These are phyloP conservation scores for Drosophila erecta DNA, from an alignment of 1,140 invertebrate species.

Conservation along the genomic window DNA sequence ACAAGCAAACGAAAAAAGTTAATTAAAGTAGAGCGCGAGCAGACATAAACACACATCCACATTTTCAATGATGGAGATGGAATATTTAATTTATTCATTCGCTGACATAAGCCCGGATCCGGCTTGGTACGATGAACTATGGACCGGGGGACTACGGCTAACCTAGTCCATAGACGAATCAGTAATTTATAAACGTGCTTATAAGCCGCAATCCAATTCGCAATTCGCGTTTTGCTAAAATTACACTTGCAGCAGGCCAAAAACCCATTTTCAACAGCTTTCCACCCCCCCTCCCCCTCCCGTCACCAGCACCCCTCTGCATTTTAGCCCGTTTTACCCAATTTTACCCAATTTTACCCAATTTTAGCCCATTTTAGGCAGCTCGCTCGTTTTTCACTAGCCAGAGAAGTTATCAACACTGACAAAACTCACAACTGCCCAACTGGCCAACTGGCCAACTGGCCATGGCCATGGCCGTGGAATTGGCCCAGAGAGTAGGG, in stretches of 20 bases:
- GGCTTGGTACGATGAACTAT: slow-evolving; percentile 1
- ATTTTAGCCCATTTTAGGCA: slow-evolving; percentile 1
- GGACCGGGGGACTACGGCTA: slow-evolving; percentile 2
- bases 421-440: slow-evolving; percentile 41
- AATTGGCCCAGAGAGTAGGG: slow-evolving; percentile 12
- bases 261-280: slow-evolving; percentile 33
- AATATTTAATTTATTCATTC: slow-evolving; percentile 78
- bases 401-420: slow-evolving; percentile 55
- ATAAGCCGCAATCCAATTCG: slow-evolving; percentile 81
- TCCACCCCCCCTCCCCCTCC: background rate
- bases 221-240: slow-evolving; percentile 54
- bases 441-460: slow-evolving; percentile 38
- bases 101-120: slow-evolving; percentile 48
- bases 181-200: slow-evolving; percentile 81
- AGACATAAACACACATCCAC: slow-evolving; percentile 10
- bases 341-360: background rate
- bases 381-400: slow-evolving; percentile 1
- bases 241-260: slow-evolving; percentile 61
- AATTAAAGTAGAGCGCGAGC: slow-evolving; percentile 49
- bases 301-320: no score
- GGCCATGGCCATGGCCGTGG: slow-evolving; percentile 44
- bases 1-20: slow-evolving; percentile 54
- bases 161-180: slow-evolving; percentile 59
- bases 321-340: background rate
- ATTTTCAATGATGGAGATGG: slow-evolving; percentile 58